phyloP scores from a whole-genome alignment of 2,888 invertebrate genomes.

The Polyommatus iphigenia region DNA sequence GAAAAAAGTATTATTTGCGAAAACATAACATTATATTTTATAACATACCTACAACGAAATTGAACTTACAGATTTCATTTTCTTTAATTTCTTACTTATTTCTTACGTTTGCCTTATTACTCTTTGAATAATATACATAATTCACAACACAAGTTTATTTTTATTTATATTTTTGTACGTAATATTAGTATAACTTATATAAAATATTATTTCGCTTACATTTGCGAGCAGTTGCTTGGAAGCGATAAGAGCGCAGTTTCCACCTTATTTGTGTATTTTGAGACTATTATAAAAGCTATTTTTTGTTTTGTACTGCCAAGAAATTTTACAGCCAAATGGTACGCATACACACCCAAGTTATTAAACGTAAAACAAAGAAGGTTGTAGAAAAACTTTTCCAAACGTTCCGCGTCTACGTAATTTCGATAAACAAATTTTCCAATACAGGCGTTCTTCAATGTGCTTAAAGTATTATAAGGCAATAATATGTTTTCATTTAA shows the following conservation, averaged over 20 bases:
- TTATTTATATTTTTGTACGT: not conserved
- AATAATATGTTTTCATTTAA: slow-evolving; percentile 19
- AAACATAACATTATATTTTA: no score
- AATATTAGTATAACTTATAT: not conserved
- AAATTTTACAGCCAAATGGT: not conserved
- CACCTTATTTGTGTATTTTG: slow-evolving; percentile 26
- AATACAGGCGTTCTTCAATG: not conserved
- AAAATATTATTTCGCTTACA: slow-evolving; percentile 12
- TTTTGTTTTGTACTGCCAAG: not conserved
- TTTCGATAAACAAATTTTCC: not conserved
- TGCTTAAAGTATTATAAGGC: slow-evolving; percentile 1
- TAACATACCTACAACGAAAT: not conserved
- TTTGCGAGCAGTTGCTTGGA: slow-evolving; percentile 24
- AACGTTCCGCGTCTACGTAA: not conserved
- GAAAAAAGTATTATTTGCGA: no score
- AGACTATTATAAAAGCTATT: slow-evolving; percentile 21
- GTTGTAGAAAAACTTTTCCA: not conserved
- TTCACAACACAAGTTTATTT: not conserved
- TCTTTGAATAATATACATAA: not conserved
- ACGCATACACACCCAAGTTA: not conserved
- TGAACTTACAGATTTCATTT: not conserved
- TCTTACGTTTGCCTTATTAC: not conserved
- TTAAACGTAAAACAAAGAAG: not conserved
- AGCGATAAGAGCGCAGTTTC: slow-evolving; percentile 20
- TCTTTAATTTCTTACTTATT: not conserved